phyloP scores from a whole-genome alignment of 2,888 invertebrate genomes.

The Seira ritae region DNA sequence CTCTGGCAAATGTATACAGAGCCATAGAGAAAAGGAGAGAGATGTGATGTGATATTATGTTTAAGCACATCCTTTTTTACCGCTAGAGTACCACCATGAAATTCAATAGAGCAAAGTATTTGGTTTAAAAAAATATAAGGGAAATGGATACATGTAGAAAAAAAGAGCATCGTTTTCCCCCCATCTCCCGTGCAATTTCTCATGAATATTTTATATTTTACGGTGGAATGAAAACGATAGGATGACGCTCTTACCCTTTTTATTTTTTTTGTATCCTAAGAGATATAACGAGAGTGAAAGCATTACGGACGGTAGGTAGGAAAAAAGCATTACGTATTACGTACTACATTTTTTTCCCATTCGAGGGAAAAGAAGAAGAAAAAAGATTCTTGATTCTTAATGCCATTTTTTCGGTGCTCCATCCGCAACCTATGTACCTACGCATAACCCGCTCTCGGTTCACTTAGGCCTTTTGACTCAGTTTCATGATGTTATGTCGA shows the following conservation, averaged over 20 bases:
- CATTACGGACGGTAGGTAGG: no score
- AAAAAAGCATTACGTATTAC: conserved; percentile 36
- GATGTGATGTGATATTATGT: conserved; percentile 1
- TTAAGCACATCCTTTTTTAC: conserved; percentile 10
- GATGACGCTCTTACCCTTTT: conserved; percentile 39
- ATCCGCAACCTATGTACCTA: conserved; percentile 31
- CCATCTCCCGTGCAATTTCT: conserved; percentile 47
- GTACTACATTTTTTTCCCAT: conserved; percentile 18
- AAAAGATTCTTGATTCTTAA: conserved; percentile 32
- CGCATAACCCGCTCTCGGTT: not conserved
- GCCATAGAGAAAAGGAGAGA: no score
- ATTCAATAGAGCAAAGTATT: conserved; percentile 22
- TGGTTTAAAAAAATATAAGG: conserved; percentile 16
- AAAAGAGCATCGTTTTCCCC: conserved; percentile 18
- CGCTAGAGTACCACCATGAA: conserved; percentile 25
- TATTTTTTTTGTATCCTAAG: conserved; percentile 22
- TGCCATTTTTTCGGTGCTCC: conserved; percentile 31
- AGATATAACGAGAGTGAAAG: conserved; percentile 2
- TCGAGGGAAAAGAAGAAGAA: not conserved
- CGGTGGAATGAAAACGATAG: conserved; percentile 46
- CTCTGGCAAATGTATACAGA: conserved; percentile 1
- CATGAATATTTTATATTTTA: conserved; percentile 60
- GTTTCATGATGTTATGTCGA: conserved; percentile 10
- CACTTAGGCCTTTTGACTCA: conserved; percentile 17
- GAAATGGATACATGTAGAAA: conserved; percentile 24